phyloP scores from a whole-genome alignment of 2,113 vertebrate species.

The Syrmaticus mikado region DNA sequence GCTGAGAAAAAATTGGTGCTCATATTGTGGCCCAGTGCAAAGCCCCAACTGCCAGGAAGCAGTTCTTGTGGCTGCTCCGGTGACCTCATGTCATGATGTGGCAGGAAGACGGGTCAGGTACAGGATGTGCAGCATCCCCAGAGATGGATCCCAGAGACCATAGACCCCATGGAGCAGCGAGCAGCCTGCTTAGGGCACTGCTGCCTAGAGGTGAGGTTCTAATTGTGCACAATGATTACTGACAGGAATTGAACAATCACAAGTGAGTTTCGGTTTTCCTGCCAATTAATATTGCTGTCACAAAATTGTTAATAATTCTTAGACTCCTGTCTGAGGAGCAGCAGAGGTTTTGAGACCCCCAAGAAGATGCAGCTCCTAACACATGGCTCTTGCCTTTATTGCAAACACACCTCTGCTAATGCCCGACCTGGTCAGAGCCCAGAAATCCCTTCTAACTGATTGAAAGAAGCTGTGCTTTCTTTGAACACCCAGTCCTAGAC shows the following conservation, averaged over 20 bases:
- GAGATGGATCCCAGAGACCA: not conserved
- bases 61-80: not conserved
- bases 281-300: constrained; percentile 35
- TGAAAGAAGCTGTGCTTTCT: not conserved
- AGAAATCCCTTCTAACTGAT: not conserved
- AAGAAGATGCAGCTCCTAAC: not conserved
- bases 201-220: constrained; percentile 41
- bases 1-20: not conserved
- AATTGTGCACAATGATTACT: constrained; percentile 61
- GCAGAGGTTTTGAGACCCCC: not conserved
- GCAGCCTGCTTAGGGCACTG: not conserved
- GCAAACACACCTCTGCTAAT: accelerated
- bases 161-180: not conserved
- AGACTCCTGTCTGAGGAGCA: constrained; percentile 3
- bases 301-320: constrained; percentile 38
- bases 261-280: constrained; percentile 6
- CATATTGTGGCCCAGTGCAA: not conserved
- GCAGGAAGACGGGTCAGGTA: not conserved
- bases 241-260: constrained; percentile 59
- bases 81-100: not conserved
- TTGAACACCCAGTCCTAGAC: not conserved
- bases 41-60: not conserved
- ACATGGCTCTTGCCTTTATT: not conserved
- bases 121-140: not conserved
- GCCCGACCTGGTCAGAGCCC: accelerated